Evolutionary conservation across 2,797 vertebrate genomes (phyloP).

Genomic region (Scyliorhinus canicula): DNA sequence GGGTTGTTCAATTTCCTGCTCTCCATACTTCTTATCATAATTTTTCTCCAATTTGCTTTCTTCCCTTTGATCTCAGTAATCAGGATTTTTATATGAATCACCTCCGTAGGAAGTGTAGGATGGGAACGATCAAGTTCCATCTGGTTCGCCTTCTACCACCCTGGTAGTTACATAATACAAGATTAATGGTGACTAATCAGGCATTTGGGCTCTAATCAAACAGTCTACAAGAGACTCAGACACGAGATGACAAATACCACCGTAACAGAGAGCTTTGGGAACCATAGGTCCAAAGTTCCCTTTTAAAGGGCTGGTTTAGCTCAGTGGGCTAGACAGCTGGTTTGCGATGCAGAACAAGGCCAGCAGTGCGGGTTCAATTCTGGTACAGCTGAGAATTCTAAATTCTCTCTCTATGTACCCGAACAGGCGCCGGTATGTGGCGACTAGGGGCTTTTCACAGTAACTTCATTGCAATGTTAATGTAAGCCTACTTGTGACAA

Average conservation of each 20-base stretch:
- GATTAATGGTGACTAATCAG: background rate
- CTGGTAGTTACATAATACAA: background rate
- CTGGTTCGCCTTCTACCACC: background rate
- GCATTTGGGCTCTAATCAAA: background rate
- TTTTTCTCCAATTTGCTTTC: background rate
- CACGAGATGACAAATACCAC: background rate
- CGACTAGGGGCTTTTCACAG: no score
- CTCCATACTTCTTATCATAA: background rate
- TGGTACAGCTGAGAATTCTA: no score
- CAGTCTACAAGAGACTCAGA: background rate
- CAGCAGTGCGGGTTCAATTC: no score
- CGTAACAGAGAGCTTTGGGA: background rate
- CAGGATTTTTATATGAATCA: background rate
- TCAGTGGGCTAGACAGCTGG: no score
- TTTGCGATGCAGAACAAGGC: no score
- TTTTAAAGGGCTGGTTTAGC: no score
- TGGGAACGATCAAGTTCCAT: background rate
- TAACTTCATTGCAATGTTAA: no score
- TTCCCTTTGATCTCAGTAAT: background rate
- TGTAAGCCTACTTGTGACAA: no score
- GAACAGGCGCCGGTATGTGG: no score
- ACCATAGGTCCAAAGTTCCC: background rate
- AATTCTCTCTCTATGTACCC: no score
- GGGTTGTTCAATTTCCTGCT: background rate
- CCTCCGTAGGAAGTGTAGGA: background rate